These are phyloP conservation scores for Schrankia costaestrigalis DNA, from an alignment of 2,888 invertebrate species.

Conservation along the genomic window DNA sequence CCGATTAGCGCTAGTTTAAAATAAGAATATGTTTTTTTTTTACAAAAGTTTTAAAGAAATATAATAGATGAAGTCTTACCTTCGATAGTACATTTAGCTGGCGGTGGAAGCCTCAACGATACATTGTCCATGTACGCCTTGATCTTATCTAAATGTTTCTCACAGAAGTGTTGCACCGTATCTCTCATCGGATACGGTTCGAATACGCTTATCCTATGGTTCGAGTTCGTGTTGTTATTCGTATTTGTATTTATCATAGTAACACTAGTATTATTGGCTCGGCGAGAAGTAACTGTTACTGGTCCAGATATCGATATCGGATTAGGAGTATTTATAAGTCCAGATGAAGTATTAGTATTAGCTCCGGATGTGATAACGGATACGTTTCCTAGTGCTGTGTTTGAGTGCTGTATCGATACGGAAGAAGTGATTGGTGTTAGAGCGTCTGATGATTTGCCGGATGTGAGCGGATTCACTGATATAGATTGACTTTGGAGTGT, in stretches of 20 bases:
- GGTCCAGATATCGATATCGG: constrained; percentile 77
- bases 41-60: neutral
- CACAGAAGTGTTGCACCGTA: constrained; percentile 97
- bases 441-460: constrained; percentile 64
- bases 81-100: constrained; percentile 96
- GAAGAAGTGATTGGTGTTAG: constrained; percentile 51
- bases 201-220: constrained; percentile 88
- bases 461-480: constrained; percentile 61
- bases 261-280: constrained; percentile 88
- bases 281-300: constrained; percentile 72
- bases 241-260: constrained; percentile 82
- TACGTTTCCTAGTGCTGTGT: constrained; percentile 64
- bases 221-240: constrained; percentile 41
- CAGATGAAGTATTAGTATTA: constrained; percentile 27
- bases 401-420: constrained; percentile 67
- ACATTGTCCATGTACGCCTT: constrained; percentile 95
- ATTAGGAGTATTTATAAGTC: constrained; percentile 28
- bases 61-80: constrained; percentile 72
- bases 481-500: constrained; percentile 57
- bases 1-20: too few relatives aligned
- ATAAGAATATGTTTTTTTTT: too few relatives aligned
- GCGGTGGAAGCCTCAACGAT: constrained; percentile 91
- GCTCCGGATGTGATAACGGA: constrained; percentile 39
- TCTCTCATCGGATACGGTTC: constrained; percentile 95
- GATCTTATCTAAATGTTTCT: constrained; percentile 95